Conservation (phyloP, 2,888 invertebrate species). For the Melipona bicolor region DNA sequence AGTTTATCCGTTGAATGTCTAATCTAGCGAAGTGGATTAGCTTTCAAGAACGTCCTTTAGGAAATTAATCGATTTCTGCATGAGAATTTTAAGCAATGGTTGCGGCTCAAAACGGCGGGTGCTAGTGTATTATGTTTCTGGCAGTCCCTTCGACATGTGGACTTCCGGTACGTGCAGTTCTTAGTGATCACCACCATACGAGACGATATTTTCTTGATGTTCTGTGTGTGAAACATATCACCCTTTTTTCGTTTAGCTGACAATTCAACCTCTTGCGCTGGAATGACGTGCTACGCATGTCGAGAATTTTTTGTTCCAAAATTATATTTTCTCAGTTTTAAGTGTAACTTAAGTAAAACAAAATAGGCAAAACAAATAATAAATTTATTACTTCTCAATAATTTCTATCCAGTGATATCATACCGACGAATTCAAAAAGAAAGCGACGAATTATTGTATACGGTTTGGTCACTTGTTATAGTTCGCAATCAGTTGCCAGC, state of each 20-base stretch:
- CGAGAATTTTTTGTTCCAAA: too few relatives aligned
- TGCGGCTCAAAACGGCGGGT: conserved; percentile 44
- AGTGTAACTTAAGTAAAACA: too few relatives aligned
- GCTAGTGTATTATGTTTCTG: conserved; percentile 13
- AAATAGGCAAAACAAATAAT: too few relatives aligned
- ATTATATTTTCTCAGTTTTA: too few relatives aligned
- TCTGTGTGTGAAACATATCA: neutral
- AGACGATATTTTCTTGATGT: neutral
- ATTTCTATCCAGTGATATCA: too few relatives aligned
- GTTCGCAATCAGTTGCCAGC: too few relatives aligned
- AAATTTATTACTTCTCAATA: too few relatives aligned
- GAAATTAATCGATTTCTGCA: neutral
- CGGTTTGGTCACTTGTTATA: too few relatives aligned
- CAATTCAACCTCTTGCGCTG: neutral
- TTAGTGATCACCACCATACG: conserved; percentile 30
- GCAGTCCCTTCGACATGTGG: conserved; percentile 16
- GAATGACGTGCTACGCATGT: too few relatives aligned
- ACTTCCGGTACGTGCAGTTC: conserved; percentile 42
- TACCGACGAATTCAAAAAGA: too few relatives aligned
- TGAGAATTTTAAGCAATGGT: neutral
- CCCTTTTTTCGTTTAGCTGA: neutral
- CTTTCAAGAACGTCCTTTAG: neutral
- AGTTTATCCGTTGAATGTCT: neutral
- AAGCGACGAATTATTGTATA: too few relatives aligned
- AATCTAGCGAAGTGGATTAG: neutral